A percentile compares a stretch with the other conserved stretches of the same genome.
Conservation (phyloP, 2,113 vertebrate genomes). For the Strix uralensis region DNA sequence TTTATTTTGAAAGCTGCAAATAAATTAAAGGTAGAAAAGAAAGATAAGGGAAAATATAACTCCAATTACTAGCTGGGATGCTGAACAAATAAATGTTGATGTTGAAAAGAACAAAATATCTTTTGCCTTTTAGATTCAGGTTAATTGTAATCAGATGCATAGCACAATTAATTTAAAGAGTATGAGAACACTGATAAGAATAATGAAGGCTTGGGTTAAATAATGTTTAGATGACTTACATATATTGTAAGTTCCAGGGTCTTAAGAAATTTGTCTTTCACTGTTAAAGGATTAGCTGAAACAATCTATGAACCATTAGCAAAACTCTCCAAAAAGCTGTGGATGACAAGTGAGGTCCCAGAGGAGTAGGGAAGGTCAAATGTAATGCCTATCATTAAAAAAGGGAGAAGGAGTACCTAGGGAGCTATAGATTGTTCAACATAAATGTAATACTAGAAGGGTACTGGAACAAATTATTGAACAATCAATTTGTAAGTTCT, state of each 20-base stretch:
- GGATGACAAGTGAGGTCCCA: neutral
- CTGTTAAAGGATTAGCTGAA: neutral
- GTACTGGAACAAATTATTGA: neutral
- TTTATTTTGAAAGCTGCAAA: neutral
- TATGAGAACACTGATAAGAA: neutral
- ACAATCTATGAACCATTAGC: neutral
- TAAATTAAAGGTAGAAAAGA: neutral
- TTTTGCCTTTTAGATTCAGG: neutral
- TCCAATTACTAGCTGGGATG: neutral
- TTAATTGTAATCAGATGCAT: neutral
- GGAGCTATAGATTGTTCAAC: neutral
- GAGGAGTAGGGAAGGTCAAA: neutral
- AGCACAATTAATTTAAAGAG: neutral
- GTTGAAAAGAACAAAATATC: neutral
- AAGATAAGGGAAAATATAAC: neutral
- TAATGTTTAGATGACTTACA: neutral
- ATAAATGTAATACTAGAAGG: neutral
- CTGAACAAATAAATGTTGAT: neutral
- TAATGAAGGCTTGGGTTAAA: neutral
- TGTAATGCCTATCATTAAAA: neutral
- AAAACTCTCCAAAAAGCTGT: neutral
- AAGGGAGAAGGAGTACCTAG: neutral
- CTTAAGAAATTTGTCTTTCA: neutral
- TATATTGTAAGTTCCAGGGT: neutral
- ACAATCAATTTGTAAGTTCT: neutral